Evolutionary conservation across 1,140 invertebrate species (phyloP).

Genomic region (Ectropis grisescens): DNA sequence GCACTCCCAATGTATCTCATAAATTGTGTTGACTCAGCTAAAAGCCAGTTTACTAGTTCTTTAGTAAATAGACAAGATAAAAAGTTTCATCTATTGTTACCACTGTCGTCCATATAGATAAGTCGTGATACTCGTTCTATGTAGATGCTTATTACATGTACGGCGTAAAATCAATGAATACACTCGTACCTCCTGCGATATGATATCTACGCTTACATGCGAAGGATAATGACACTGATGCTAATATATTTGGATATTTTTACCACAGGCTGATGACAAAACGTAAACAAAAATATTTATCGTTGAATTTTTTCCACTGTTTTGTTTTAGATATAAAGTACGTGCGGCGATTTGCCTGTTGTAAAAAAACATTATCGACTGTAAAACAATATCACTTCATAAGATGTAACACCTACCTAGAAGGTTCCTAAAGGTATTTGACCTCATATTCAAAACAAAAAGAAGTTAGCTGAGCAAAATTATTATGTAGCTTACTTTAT

Average conservation of each 20-base stretch:
- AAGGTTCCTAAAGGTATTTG: no score
- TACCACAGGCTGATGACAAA: slow-evolving; percentile 17
- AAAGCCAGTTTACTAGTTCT: slow-evolving; percentile 22
- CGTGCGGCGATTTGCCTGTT: no score
- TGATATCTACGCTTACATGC: slow-evolving; percentile 30
- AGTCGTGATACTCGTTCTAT: no score
- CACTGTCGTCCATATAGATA: slow-evolving; percentile 10
- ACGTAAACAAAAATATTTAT: no score
- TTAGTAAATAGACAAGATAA: slow-evolving; percentile 12
- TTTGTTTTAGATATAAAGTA: no score
- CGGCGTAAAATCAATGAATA: slow-evolving; percentile 28
- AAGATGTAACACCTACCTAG: no score
- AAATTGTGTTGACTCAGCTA: slow-evolving; percentile 16
- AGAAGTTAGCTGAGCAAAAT: no score
- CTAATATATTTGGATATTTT: slow-evolving; percentile 20
- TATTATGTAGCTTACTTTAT: no score
- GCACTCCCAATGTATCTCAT: background rate
- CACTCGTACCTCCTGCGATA: slow-evolving; percentile 22
- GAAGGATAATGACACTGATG: slow-evolving; percentile 28
- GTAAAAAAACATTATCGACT: no score
- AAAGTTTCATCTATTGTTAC: slow-evolving; percentile 13
- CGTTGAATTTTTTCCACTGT: no score
- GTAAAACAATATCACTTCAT: no score
- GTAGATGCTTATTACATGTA: slow-evolving; percentile 9
- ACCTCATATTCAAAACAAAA: no score